Conservation (phyloP, 2,113 vertebrate species). For the Chloropsis hardwickii region DNA sequence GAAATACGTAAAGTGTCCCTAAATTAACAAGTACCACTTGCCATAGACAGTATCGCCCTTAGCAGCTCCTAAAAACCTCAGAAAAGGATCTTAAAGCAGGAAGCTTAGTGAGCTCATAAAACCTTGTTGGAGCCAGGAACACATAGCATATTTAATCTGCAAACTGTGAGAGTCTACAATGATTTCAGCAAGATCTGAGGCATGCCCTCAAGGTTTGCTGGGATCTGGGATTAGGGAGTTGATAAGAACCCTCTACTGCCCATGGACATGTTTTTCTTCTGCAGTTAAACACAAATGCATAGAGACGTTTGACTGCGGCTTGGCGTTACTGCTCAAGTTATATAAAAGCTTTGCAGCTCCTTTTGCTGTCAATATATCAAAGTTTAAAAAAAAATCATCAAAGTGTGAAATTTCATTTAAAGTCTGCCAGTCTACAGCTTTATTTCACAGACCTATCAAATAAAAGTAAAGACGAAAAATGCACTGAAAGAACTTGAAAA, state of each 20-base stretch:
- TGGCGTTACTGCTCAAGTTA: constrained; percentile 85
- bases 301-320: constrained; percentile 91
- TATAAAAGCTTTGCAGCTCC: constrained; percentile 84
- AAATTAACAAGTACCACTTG: constrained; percentile 76
- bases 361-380: constrained; percentile 99
- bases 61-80: constrained; percentile 89
- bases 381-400: constrained; percentile 91
- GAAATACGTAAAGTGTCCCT: constrained; percentile 70
- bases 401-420: constrained; percentile 93
- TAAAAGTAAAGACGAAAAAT: constrained; percentile 81
- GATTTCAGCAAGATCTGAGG: constrained; percentile 97
- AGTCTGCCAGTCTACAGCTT: constrained; percentile 80
- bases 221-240: constrained; percentile 97
- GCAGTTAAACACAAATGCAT: constrained; percentile 93
- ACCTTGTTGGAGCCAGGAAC: constrained; percentile 86
- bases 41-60: constrained; percentile 79
- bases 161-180: constrained; percentile 88
- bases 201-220: constrained; percentile 99
- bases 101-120: constrained; percentile 89
- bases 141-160: constrained; percentile 99
- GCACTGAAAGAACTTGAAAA: constrained; percentile 73
- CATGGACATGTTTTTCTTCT: constrained; percentile 91
- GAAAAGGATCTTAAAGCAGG: constrained; percentile 87
- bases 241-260: constrained; percentile 86
- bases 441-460: constrained; percentile 83